phyloP scores from a whole-genome alignment of 2,888 invertebrate species.

The Papilio elwesi region DNA sequence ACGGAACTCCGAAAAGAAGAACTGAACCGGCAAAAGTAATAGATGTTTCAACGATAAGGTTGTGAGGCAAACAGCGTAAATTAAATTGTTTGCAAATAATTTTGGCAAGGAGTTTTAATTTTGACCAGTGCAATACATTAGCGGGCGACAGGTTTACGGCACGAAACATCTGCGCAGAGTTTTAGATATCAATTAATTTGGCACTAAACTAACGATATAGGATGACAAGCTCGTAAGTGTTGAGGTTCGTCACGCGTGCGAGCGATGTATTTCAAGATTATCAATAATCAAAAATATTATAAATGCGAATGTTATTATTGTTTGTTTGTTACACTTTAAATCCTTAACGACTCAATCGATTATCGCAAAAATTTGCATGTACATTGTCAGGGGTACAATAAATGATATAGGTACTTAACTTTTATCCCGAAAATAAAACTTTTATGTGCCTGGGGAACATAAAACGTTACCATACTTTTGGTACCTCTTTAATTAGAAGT shows the following conservation, averaged over 20 bases:
- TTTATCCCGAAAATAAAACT: no score
- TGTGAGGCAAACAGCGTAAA: background rate
- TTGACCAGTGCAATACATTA: conserved; percentile 30
- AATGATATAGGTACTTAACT: no score
- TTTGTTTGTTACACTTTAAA: no score
- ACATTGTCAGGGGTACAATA: no score
- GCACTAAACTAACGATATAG: conserved; percentile 36
- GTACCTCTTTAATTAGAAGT: no score
- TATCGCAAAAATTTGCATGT: no score
- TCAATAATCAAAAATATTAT: background rate
- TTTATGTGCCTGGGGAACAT: no score
- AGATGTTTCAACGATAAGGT: background rate
- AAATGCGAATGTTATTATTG: background rate
- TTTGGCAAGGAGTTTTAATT: conserved; percentile 23
- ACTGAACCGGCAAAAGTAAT: no score
- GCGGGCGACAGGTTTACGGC: conserved; percentile 24
- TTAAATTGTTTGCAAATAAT: conserved; percentile 10
- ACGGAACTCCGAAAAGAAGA: no score
- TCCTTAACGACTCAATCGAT: no score
- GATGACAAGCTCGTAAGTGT: conserved; percentile 20
- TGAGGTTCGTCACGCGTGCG: background rate
- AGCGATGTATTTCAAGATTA: conserved; percentile 6
- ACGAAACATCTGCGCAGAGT: conserved; percentile 29
- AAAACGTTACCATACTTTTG: no score
- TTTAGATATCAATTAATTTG: conserved; percentile 36